Percentiles rank a stretch among this genome's conserved stretches.
Evolutionary conservation across 2,113 vertebrate species (phyloP).

Genomic region (Bos indicus): DNA sequence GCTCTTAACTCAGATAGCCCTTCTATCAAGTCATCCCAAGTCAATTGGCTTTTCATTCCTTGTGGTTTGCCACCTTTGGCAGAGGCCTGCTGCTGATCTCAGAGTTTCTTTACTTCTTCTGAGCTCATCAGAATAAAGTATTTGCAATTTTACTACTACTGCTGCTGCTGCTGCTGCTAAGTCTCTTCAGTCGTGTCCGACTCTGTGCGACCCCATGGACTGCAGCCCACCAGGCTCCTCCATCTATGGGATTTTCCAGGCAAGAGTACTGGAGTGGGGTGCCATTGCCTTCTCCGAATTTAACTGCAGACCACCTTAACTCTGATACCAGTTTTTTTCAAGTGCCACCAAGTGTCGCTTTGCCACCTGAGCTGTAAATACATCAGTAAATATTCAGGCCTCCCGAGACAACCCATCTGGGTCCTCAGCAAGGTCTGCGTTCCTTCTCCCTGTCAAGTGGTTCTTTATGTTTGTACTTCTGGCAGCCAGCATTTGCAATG

Average conservation of each 20-base stretch:
- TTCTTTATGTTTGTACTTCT: background rate
- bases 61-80: background rate
- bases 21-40: background rate
- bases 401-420: background rate
- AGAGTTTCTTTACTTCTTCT: background rate
- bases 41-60: constrained; percentile 21
- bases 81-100: background rate
- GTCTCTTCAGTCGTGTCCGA: too few relatives aligned
- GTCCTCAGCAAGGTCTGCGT: background rate
- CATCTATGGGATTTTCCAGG: too few relatives aligned
- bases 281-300: too few relatives aligned
- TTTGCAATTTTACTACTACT: background rate
- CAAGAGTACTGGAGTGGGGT: too few relatives aligned
- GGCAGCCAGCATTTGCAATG: background rate
- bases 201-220: too few relatives aligned
- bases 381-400: background rate
- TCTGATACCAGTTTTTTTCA: background rate
- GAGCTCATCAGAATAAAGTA: constrained; percentile 6
- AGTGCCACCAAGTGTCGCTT: background rate
- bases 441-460: background rate
- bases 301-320: background rate
- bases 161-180: too few relatives aligned
- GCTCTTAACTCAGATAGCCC: background rate
- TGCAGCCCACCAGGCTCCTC: too few relatives aligned
- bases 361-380: background rate